phyloP scores from a whole-genome alignment of 2,113 vertebrate genomes.

The Phyllostomus hastatus region DNA sequence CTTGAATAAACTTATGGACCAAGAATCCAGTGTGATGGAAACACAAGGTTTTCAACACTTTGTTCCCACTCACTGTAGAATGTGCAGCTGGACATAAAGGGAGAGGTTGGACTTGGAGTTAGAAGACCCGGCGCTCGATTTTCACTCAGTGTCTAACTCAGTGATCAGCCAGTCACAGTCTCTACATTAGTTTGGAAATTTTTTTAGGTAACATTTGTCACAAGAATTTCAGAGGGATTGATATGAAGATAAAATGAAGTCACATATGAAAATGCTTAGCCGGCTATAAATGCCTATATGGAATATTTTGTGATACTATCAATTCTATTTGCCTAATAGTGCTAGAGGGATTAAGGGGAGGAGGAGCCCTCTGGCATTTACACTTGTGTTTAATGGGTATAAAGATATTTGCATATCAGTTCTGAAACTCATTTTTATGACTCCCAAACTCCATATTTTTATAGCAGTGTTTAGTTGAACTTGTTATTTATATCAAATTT shows the following conservation, averaged over 20 bases:
- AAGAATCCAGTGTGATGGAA: neutral
- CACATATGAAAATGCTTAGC: neutral
- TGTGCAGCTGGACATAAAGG: neutral
- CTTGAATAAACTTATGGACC: neutral
- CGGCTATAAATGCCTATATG: neutral
- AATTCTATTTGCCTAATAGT: neutral
- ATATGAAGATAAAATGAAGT: neutral
- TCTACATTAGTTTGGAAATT: neutral
- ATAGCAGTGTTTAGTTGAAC: neutral
- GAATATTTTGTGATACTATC: neutral
- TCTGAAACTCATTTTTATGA: neutral
- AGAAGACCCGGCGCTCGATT: neutral
- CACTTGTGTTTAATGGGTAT: neutral
- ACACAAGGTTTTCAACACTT: neutral
- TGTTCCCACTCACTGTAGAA: fast-evolving
- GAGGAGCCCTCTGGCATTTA: neutral
- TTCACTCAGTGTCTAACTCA: neutral
- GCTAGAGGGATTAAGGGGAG: neutral
- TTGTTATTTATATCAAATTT: neutral
- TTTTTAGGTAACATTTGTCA: neutral
- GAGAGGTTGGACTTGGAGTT: neutral
- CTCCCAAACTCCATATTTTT: neutral
- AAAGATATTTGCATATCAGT: neutral
- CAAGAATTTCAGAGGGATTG: neutral
- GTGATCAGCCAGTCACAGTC: neutral